phyloP scores from a whole-genome alignment of 92 coral and sea anemone species.

The Bergia sp. region DNA sequence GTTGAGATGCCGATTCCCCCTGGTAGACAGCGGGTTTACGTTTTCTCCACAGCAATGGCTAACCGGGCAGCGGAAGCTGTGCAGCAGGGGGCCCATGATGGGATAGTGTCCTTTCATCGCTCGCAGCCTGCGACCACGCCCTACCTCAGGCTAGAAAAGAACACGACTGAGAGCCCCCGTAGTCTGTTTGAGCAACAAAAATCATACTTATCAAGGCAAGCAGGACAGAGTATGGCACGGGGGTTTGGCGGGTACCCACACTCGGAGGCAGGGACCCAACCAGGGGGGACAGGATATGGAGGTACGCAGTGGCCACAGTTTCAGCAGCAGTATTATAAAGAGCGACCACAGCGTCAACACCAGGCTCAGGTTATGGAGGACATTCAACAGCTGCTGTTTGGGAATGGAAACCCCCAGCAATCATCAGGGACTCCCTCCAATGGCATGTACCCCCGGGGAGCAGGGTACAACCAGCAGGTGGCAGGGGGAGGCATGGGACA shows the following conservation, averaged over 20 bases:
- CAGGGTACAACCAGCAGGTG: conserved; percentile 60
- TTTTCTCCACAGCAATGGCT: conserved; percentile 98
- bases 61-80: conserved; percentile 98
- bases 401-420: conserved; percentile 70
- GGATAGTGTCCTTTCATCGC: conserved; percentile 85
- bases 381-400: conserved; percentile 86
- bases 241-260: conserved; percentile 67
- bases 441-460: conserved; percentile 72
- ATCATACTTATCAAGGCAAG: conserved; percentile 70
- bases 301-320: conserved; percentile 76
- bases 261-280: conserved; percentile 53
- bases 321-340: conserved; percentile 82
- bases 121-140: conserved; percentile 89
- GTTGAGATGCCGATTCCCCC: conserved; percentile 78
- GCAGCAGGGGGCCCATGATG: conserved; percentile 83
- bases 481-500: conserved; percentile 15
- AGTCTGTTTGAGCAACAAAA: conserved; percentile 80
- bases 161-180: conserved; percentile 51
- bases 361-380: conserved; percentile 82
- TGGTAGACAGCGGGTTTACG: conserved; percentile 78
- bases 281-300: conserved; percentile 72
- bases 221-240: conserved; percentile 62
- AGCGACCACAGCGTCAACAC: conserved; percentile 73
- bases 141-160: conserved; percentile 75
- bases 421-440: conserved; percentile 61